Base-by-base conservation (phyloP, 2,113 vertebrate species). In the Orcinus orca region DNA sequence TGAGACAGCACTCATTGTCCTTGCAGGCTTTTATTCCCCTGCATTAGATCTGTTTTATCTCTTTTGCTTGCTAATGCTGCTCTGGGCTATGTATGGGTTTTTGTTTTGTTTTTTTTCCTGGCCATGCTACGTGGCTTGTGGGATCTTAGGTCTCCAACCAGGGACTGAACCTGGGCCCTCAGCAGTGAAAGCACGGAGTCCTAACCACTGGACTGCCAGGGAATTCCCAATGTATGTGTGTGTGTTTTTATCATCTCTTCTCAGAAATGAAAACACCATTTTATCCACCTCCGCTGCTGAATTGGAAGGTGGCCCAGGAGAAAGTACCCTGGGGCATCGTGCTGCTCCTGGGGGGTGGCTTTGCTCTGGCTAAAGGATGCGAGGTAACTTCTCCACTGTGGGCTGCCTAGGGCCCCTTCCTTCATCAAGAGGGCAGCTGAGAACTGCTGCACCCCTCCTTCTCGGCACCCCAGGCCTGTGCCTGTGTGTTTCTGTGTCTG, bases 321-420 rank as follows among this genome's bases (percentile, higher is more conserved):
- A 99, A 99, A 98, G 94, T 99, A 95, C 99, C 99, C 12, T 99
- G 99, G 99, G 99, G 98, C 58, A 99, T 99, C 10, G 99, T 99
- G 94, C 98, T 99, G 97, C 99, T 99, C 70, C 99, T 99, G 33
- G 99, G 99, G 71, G 99, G 99, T n/a, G 99, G 99, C 36, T 99
- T 99, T 94, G 99, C 99, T 62, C 97, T 99, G 95, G 99, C 99
- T 62, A 99, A 99, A 98, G 99, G 99, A 95, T 99, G 99, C 0
- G 99, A 99, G 98, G 99, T 99, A 99, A 97, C 62, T n/a, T 82
- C 90, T 93, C 20, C 93, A 83, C 65, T 29, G 15, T 20, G 21
- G 26, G 50, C 68, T 62, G 23, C 92, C 23, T 13, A 2, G 23
- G 15, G 2, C 58, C 86, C 7, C 25, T 13, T 5, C 33, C 15